These are phyloP conservation scores for Thamnophis sirtalis DNA, from an alignment of 2,113 vertebrate species.

Conservation along the genomic window DNA sequence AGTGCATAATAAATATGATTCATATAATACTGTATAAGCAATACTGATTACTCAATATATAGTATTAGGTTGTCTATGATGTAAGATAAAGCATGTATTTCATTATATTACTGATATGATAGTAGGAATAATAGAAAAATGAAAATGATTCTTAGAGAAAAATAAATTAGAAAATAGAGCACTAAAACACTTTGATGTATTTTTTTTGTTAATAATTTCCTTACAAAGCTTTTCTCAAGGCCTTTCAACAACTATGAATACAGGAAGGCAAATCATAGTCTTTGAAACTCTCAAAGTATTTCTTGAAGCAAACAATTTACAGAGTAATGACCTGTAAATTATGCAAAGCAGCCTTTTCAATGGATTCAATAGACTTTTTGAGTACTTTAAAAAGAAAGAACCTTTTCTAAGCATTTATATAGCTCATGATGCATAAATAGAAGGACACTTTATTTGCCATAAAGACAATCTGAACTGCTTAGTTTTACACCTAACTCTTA, in stretches of 20 bases:
- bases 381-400: constrained; percentile 8
- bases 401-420: not conserved
- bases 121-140: not conserved
- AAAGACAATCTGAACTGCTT: not conserved
- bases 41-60: not conserved
- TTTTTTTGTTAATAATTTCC: not conserved
- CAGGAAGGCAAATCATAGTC: constrained; percentile 1
- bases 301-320: constrained; percentile 25
- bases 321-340: not conserved
- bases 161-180: not conserved
- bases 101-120: not conserved
- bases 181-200: not conserved
- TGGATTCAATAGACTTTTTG: constrained; percentile 4
- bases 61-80: not conserved
- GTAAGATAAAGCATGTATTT: not conserved
- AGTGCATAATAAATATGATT: not conserved
- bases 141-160: not conserved
- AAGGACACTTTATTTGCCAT: not conserved
- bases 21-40: not conserved
- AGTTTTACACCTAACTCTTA: not conserved
- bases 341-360: constrained; percentile 5
- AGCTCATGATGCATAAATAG: not conserved
- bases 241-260: not conserved
- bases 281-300: not conserved
- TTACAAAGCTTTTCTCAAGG: not conserved